These are phyloP conservation scores for Bedellia somnulentella DNA, from an alignment of 2,888 invertebrate genomes.

Conservation along the genomic window DNA sequence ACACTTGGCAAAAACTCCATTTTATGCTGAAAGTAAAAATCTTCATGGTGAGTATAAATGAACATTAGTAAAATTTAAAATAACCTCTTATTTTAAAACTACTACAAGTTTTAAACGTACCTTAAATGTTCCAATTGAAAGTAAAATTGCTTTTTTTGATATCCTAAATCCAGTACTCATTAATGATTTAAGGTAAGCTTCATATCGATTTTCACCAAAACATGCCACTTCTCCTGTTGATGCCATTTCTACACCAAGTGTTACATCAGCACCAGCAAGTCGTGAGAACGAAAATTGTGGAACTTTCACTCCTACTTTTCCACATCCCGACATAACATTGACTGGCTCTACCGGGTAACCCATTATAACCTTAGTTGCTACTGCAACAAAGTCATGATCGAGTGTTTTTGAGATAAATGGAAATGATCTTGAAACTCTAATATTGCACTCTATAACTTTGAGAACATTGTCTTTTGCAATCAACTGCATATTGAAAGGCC, in stretches of 20 bases:
- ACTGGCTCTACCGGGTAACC: conserved; percentile 85
- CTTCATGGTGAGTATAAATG: too few species aligned
- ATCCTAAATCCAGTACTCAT: conserved; percentile 97
- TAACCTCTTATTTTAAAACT: background rate
- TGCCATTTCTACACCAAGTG: conserved; percentile 99
- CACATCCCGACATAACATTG: conserved; percentile 78
- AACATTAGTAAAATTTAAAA: too few species aligned
- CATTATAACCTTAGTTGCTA: conserved; percentile 92
- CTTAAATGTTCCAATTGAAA: conserved; percentile 96
- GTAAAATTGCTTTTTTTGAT: conserved; percentile 88
- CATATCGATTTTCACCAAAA: conserved; percentile 96
- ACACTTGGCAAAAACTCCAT: conserved; percentile 86
- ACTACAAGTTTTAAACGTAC: conserved; percentile 43
- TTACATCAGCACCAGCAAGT: conserved; percentile 96
- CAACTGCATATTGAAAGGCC: conserved; percentile 98
- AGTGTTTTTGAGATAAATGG: conserved; percentile 99
- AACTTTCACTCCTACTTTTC: conserved; percentile 95
- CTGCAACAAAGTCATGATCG: conserved; percentile 95
- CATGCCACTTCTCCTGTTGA: conserved; percentile 99
- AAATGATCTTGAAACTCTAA: conserved; percentile 95
- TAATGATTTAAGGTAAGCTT: conserved; percentile 97
- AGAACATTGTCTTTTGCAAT: conserved; percentile 95
- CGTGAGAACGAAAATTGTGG: conserved; percentile 98
- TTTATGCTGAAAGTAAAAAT: conserved; percentile 72
- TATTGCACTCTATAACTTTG: conserved; percentile 98